Conservation (phyloP, 2,888 invertebrate genomes). For the Drosophila monieri region DNA sequence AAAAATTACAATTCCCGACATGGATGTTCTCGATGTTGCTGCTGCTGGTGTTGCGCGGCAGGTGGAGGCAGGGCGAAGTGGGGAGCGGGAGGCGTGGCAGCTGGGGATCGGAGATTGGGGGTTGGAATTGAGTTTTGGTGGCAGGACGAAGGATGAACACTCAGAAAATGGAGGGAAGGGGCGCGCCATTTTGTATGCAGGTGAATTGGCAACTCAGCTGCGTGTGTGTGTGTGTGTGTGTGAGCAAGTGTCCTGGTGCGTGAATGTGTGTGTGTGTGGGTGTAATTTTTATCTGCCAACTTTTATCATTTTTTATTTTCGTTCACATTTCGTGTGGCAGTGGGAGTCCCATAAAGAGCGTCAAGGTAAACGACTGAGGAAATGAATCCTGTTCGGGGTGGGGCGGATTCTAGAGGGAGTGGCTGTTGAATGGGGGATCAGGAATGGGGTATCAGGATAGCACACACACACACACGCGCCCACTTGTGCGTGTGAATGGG, state of each 20-base stretch:
- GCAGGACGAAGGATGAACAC: slow-evolving; percentile 41
- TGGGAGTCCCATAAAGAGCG: slow-evolving; percentile 56
- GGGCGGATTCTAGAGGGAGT: neutral
- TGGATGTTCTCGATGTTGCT: slow-evolving; percentile 27
- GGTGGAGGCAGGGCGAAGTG: neutral
- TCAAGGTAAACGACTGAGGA: slow-evolving; percentile 61
- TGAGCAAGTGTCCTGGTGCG: slow-evolving; percentile 14
- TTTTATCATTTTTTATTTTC: slow-evolving; percentile 80
- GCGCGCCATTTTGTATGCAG: slow-evolving; percentile 71
- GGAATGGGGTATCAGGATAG: neutral
- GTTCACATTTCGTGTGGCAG: slow-evolving; percentile 67
- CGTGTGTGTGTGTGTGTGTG: slow-evolving; percentile 23
- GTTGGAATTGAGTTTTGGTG: slow-evolving; percentile 71
- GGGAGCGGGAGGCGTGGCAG: slow-evolving; percentile 2
- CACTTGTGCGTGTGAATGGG: slow-evolving; percentile 35
- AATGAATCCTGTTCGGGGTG: slow-evolving; percentile 17
- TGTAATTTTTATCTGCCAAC: slow-evolving; percentile 80
- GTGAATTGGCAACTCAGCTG: slow-evolving; percentile 61
- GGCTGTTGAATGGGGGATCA: neutral
- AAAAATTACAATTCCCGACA: slow-evolving; percentile 76
- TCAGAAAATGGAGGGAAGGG: neutral
- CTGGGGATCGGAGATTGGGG: slow-evolving; percentile 23
- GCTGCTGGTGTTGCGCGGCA: slow-evolving; percentile 3
- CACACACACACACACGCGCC: neutral
- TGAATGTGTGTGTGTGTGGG: slow-evolving; percentile 40